These are phyloP conservation scores for Megaptera novaeangliae DNA, from an alignment of 2,113 vertebrate species.

Conservation along the genomic window DNA sequence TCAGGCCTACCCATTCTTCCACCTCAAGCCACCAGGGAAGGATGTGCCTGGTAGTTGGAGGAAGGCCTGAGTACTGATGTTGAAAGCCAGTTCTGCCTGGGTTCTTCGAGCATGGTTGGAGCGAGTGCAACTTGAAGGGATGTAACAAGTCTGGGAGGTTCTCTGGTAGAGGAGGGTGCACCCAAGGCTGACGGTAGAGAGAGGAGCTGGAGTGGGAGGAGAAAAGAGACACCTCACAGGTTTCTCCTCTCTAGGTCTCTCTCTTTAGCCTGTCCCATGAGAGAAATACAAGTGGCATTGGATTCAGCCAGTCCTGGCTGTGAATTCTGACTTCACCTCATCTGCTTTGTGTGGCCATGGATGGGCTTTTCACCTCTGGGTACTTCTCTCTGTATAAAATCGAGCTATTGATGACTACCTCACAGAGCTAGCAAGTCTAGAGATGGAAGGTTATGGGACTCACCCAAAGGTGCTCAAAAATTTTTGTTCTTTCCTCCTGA, in stretches of 20 bases:
- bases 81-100: not conserved
- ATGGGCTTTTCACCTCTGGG: not conserved
- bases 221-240: not conserved
- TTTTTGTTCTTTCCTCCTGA: not conserved
- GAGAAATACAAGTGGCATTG: not conserved
- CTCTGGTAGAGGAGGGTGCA: not conserved
- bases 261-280: not conserved
- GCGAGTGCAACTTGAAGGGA: not conserved
- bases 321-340: not conserved
- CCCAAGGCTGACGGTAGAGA: not conserved
- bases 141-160: no score
- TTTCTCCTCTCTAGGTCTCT: not conserved
- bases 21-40: not conserved
- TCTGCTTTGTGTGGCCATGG: not conserved
- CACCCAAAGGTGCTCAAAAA: not conserved
- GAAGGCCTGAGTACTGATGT: not conserved
- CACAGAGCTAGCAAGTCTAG: not conserved
- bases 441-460: not conserved
- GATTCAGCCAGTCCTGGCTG: not conserved
- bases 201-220: not conserved
- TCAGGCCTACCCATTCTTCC: not conserved
- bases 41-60: not conserved
- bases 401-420: not conserved
- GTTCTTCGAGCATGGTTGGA: not conserved
- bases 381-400: not conserved